Base-by-base conservation (phyloP, 2,113 vertebrate species). In the Nesogale talazaci region DNA sequence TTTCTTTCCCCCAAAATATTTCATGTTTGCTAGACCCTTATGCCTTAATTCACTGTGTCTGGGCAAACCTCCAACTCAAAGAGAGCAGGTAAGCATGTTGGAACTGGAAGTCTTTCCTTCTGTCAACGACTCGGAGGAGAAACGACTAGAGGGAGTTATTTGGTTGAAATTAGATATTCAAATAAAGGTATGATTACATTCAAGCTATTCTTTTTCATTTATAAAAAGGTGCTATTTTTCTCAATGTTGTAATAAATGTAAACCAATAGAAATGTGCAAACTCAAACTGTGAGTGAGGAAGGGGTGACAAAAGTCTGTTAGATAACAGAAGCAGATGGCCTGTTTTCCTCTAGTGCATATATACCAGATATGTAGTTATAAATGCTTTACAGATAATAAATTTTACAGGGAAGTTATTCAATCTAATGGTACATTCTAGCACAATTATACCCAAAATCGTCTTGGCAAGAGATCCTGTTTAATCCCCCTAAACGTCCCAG, bases 181-280 rank as follows among this genome's bases (percentile, higher is more conserved):
- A 85, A 92, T 94, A 83, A 95, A 96, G 29, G 77, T 31, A 78
- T 34, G 79, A 89, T 88, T 94, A 46, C 34, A 92, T 72, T 86
- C 88, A 94, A 90, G 31, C n/a, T 72, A 83, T 92, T 79, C 52
- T 12, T 79, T 90, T 80, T 83, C 11, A 19, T 75, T 80, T 9
- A 92, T 91, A 87, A 92, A 70, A 92, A 76, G 3, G 57, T 85
- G 52, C 23, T 76, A 6, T 86, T 90, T 94, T 94, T 86, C 82
- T 85, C 46, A 42, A 14, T 36, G 52, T 77, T 86, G 22, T 79
- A 85, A 63, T 83, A 83, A 88, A 88, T 23, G 42, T 25, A 75
- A 77, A 87, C 94, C 94, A 80, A 95, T 72, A 75, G 77, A 84
- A 88, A 88, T 91, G 76, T 75, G 95, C 52, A 78, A 16, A 77